phyloP scores from a whole-genome alignment of 2,113 vertebrate genomes.

The Cathartes aura region DNA sequence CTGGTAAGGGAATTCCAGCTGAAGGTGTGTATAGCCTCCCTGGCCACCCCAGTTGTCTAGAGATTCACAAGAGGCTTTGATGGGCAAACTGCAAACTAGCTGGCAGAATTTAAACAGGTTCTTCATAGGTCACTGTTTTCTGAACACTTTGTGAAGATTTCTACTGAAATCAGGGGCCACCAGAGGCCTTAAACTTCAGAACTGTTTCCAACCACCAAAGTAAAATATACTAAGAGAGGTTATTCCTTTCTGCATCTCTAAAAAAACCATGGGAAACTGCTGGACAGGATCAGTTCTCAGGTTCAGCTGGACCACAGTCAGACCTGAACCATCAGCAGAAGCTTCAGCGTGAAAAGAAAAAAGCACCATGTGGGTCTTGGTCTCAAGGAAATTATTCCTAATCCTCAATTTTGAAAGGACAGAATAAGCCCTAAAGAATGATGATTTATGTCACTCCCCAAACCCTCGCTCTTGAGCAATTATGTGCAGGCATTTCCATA shows the following conservation, averaged over 20 bases:
- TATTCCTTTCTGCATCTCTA: not conserved
- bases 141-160: not conserved
- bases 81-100: not conserved
- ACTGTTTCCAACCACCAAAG: not conserved
- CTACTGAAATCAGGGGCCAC: not conserved
- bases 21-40: not conserved
- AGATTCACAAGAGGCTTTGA: not conserved
- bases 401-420: not conserved
- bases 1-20: not conserved
- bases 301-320: not conserved
- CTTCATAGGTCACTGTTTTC: not conserved
- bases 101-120: not conserved
- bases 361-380: not conserved
- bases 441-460: not conserved
- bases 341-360: not conserved
- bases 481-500: not conserved
- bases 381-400: not conserved
- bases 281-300: not conserved
- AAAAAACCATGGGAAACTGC: not conserved
- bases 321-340: not conserved
- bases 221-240: not conserved
- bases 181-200: not conserved
- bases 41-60: fast-evolving
- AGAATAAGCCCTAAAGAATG: not conserved
- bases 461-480: not conserved